phyloP scores from a whole-genome alignment of 2,888 invertebrate species.

The Seira ritae region DNA sequence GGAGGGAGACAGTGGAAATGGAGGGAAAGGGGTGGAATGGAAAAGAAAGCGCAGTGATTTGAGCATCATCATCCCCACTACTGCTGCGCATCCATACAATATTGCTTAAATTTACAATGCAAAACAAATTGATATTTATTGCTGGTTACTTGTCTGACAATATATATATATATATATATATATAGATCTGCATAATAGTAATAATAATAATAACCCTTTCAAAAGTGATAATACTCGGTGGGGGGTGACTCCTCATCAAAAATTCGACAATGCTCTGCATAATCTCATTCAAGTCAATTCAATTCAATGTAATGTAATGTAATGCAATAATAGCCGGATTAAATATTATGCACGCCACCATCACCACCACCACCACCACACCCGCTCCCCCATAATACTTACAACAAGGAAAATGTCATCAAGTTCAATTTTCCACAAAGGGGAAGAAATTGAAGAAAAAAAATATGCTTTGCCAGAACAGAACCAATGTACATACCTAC shows the following conservation, averaged over 20 bases:
- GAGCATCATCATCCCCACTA: too few relatives aligned
- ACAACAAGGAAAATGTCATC: neutral
- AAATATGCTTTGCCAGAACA: too few relatives aligned
- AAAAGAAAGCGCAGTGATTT: too few relatives aligned
- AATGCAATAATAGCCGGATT: neutral
- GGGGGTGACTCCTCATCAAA: slow-evolving; percentile 8
- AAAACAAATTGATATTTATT: slow-evolving; percentile 15
- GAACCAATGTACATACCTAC: too few relatives aligned
- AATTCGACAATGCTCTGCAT: neutral
- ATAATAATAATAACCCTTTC: neutral
- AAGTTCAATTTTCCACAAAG: neutral
- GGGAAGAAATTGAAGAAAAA: too few relatives aligned
- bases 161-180: too few relatives aligned
- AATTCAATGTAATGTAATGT: too few relatives aligned
- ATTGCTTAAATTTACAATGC: neutral
- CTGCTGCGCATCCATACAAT: neutral
- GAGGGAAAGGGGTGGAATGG: too few relatives aligned
- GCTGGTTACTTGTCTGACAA: neutral
- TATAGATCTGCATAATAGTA: too few relatives aligned
- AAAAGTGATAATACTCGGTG: neutral
- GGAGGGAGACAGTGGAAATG: neutral
- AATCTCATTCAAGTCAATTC: too few relatives aligned
- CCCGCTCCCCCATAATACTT: neutral
- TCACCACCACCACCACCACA: neutral
- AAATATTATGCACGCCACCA: neutral